Conservation (phyloP, 2,797 vertebrate species). For the Sternotherus odoratus region DNA sequence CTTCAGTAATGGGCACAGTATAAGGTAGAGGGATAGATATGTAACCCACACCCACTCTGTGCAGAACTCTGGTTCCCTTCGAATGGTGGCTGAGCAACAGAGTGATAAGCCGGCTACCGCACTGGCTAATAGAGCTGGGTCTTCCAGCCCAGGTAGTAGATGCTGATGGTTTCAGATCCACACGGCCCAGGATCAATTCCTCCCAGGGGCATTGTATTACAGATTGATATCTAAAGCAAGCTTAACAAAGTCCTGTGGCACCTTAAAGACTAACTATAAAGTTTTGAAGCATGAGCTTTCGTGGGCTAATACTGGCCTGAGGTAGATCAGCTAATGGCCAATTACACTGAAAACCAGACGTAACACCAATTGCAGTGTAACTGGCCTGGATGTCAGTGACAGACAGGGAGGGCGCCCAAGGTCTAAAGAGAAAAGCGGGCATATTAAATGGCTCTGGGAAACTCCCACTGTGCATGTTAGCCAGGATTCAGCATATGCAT, state of each 20-base stretch:
- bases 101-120: neutral
- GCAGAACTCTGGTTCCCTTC: neutral
- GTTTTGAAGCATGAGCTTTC: too few species aligned
- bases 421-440: neutral
- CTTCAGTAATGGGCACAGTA: neutral
- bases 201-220: neutral
- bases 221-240: neutral
- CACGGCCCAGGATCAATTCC: neutral
- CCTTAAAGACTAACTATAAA: too few species aligned
- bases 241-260: too few species aligned
- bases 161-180: neutral
- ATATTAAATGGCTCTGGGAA: neutral
- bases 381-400: neutral
- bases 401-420: neutral
- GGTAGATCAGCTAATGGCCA: neutral
- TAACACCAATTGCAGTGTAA: neutral
- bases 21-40: neutral
- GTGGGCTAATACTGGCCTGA: too few species aligned
- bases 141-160: neutral
- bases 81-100: neutral
- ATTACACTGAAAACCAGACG: neutral
- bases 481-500: neutral
- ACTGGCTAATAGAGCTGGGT: rapidly evolving
- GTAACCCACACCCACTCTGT: neutral
- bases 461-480: neutral